Percentiles rank a stretch among this genome's conserved stretches.
Evolutionary conservation across 2,888 invertebrate species (phyloP).

Genomic region (Adineta ricciae): DNA sequence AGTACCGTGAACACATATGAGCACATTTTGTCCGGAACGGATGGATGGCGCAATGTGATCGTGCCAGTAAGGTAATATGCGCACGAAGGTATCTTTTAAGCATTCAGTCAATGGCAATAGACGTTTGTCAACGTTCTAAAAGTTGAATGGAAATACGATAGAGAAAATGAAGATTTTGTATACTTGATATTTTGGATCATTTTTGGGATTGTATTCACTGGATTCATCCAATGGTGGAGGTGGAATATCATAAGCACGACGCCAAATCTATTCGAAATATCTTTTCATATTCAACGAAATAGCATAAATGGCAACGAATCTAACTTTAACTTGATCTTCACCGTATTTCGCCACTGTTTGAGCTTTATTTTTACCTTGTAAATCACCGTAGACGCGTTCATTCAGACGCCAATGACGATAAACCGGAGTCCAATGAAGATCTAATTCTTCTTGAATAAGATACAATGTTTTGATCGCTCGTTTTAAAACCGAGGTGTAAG

Average conservation of each 20-base stretch:
- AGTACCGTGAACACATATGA: conserved; percentile 51
- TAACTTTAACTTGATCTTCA: conserved; percentile 49
- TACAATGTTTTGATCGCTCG: conserved; percentile 50
- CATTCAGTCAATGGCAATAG: conserved; percentile 48
- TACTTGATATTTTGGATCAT: conserved; percentile 41
- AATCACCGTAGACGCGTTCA: conserved; percentile 50
- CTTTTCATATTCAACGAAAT: not conserved
- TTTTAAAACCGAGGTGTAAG: conserved; percentile 50
- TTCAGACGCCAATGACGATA: conserved; percentile 48
- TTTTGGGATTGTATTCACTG: conserved; percentile 43
- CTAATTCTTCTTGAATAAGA: conserved; percentile 46
- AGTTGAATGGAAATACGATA: no score
- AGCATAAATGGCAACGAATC: not conserved
- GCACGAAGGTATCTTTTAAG: conserved; percentile 48
- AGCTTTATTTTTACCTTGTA: conserved; percentile 49
- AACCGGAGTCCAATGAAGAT: conserved; percentile 50
- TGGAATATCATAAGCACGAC: conserved; percentile 49
- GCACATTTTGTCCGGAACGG: conserved; percentile 45
- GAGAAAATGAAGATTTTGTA: conserved; percentile 32
- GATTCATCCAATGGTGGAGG: conserved; percentile 45
- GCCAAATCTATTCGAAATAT: conserved; percentile 41
- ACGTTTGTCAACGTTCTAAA: conserved; percentile 38
- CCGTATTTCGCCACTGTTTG: conserved; percentile 51
- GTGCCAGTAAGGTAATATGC: conserved; percentile 50
- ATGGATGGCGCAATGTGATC: conserved; percentile 49